These are phyloP conservation scores for Tragelaphus scriptus DNA, from an alignment of 2,113 vertebrate species.

Conservation along the genomic window DNA sequence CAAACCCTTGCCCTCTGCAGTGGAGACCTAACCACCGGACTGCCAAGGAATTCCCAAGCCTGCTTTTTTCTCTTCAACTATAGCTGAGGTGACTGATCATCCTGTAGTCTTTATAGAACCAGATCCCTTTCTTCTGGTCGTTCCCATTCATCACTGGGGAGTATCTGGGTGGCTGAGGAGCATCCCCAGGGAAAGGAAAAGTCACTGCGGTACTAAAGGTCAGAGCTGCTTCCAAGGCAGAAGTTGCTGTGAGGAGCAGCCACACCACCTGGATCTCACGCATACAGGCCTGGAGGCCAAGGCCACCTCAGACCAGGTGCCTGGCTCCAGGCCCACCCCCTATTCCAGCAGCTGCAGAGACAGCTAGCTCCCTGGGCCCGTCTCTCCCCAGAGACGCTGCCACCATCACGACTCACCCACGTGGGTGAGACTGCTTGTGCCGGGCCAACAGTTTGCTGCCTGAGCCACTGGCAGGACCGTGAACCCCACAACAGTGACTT, in stretches of 20 bases:
- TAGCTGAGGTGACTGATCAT: neutral
- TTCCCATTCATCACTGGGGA: neutral
- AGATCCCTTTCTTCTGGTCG: neutral
- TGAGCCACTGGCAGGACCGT: too few relatives aligned
- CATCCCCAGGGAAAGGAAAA: neutral
- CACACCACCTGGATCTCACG: neutral
- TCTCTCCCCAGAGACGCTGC: neutral
- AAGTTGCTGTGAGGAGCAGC: neutral
- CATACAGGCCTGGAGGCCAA: neutral
- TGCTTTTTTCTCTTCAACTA: neutral
- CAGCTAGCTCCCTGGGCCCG: neutral
- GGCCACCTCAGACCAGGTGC: neutral
- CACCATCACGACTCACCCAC: neutral
- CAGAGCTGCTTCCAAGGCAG: too few relatives aligned
- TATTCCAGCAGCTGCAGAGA: neutral
- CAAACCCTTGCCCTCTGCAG: neutral
- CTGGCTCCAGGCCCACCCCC: neutral
- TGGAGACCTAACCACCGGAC: neutral
- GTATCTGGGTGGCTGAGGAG: neutral
- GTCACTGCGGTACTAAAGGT: neutral
- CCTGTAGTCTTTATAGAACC: neutral
- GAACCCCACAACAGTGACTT: neutral
- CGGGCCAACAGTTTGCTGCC: neutral
- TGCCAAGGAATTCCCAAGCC: neutral
- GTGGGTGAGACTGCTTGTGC: neutral